These are phyloP conservation scores for Marmota monax DNA, from an alignment of 2,113 vertebrate genomes.

Conservation along the genomic window DNA sequence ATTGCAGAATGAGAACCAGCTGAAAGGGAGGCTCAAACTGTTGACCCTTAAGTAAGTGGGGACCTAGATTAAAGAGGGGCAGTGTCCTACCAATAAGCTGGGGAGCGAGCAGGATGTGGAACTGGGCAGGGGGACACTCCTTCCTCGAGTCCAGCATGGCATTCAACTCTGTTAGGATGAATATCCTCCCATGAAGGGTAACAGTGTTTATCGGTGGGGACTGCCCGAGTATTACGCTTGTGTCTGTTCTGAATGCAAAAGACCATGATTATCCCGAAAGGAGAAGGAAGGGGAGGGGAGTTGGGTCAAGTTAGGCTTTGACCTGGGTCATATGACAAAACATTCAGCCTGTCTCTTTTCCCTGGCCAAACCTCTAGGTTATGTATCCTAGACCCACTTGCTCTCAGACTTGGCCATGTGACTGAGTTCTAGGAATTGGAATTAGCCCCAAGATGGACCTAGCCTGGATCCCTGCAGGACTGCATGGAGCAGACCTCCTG, in stretches of 20 bases:
- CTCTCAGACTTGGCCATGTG: background rate
- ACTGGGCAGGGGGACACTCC: background rate
- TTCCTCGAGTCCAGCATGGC: background rate
- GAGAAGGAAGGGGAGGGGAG: background rate
- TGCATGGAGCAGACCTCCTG: background rate
- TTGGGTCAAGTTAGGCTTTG: background rate
- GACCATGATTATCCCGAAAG: background rate
- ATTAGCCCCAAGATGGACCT: background rate
- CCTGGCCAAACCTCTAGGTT: background rate
- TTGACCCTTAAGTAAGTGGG: background rate
- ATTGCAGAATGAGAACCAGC: background rate
- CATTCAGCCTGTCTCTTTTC: too few relatives aligned
- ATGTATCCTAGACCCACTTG: background rate
- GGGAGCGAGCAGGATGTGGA: background rate
- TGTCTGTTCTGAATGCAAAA: background rate
- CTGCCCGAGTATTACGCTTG: accelerated
- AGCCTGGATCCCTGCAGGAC: background rate
- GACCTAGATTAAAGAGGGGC: background rate
- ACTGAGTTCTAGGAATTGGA: background rate
- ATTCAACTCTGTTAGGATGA: background rate
- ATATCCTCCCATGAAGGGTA: background rate
- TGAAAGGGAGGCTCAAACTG: background rate
- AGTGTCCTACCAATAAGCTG: background rate
- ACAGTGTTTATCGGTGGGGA: background rate
- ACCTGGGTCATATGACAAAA: background rate